Base-by-base conservation (phyloP, 2,797 vertebrate genomes). In the Acridotheres tristis region DNA sequence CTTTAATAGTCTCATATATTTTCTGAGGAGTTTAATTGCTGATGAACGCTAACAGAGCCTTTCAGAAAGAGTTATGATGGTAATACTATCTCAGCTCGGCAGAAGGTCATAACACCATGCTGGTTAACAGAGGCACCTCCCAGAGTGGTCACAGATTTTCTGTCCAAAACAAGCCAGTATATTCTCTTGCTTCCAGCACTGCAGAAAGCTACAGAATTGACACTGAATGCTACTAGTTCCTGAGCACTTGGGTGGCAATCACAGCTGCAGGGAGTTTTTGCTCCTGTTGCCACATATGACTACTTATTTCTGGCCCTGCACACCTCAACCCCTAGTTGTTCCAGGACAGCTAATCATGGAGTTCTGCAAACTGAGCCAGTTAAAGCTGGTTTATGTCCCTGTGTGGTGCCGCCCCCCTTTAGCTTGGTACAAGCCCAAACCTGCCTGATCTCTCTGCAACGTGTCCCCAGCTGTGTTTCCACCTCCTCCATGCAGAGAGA, bases 381-480 rank as follows among this genome's bases (percentile, higher is more conserved):
- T 68, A 61, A 75, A 89, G 26, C 29, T 68, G 27, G 45, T 69
- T 72, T 81, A 20, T 34, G 5, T 50, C 32, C 17, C 32, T 36
- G 5, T n/a, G 23, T 87, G 54, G 4, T 5, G 3, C 84, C 84
- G 45, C 54, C 23, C 42, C 22, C 23, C 10, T 77, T 88, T 43
- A 36, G 10, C 45, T 43, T 87, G 38, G 11, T 45, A 20, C 21
- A 61, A 85, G 29, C 11, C 13, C 8, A 21, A 74, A n/a, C 13
- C 22, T 16, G 4, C 30, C 63, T 45, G 45, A 29, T 66, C 5
- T 77, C 11, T 23, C 29, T 0, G 0, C 45, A 45, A 5, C 0
- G 1, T 36, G 11, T 63, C 14, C 20, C 45, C 8, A 34, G 1
- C 48, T 81, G 27, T 67, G 27, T 67, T 90, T 65, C 25, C 9